phyloP scores from a whole-genome alignment of 2,113 vertebrate genomes.

The Paedocypris sp. region DNA sequence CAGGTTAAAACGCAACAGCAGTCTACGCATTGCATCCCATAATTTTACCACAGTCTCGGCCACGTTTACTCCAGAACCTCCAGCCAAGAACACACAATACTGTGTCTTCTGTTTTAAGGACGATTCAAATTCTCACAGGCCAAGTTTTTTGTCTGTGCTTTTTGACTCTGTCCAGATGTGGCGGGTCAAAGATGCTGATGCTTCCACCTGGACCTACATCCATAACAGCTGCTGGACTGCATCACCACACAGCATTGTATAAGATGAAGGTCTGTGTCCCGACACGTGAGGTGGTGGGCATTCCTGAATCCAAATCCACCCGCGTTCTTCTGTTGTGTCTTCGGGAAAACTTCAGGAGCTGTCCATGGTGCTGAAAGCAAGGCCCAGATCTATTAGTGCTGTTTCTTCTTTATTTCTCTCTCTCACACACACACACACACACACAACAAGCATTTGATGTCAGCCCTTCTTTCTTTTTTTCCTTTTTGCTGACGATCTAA shows the following conservation, averaged over 20 bases:
- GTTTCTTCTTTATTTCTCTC: background rate
- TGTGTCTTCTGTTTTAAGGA: background rate
- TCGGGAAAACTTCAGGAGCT: background rate
- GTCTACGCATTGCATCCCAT: slow-evolving; percentile 42
- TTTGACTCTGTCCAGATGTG: background rate
- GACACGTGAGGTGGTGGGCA: background rate
- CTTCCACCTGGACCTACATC: background rate
- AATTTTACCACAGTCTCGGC: slow-evolving; percentile 30
- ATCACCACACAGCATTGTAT: background rate
- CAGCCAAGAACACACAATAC: background rate
- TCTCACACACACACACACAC: background rate
- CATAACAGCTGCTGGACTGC: slow-evolving; percentile 4
- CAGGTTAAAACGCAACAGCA: slow-evolving; percentile 66
- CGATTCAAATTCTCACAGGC: background rate
- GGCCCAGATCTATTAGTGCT: background rate
- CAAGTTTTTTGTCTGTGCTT: background rate
- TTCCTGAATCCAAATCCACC: background rate
- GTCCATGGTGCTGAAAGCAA: slow-evolving; percentile 14
- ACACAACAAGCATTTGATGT: background rate
- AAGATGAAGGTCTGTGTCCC: background rate
- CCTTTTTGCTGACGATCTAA: slow-evolving; percentile 1
- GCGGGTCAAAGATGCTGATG: background rate
- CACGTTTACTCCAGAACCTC: background rate
- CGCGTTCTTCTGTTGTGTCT: background rate
- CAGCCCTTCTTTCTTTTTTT: background rate